Base-by-base conservation (phyloP, 1,140 invertebrate species). In the Formica selysi region DNA sequence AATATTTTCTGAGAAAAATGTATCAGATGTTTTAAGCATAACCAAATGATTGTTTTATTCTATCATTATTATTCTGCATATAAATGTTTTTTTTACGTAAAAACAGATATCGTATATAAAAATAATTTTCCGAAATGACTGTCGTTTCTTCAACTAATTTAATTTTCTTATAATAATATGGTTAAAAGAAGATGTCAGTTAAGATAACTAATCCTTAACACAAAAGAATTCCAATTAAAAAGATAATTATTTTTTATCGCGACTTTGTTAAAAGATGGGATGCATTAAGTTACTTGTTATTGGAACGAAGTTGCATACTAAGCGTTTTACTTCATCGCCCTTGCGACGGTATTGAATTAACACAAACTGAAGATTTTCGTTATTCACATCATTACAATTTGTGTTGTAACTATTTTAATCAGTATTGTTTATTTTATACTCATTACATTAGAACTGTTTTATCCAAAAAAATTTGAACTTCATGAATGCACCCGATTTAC, bases 391-490 rank as follows among this genome's bases (percentile, higher is more conserved):
- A n/a, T 74, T 59, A 11, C 38, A 73, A 48, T 83, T 59, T 59
- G n/a, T 26, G 29, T 67, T 16, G 26, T n/a, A 81, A 44, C 7
- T 81, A 38, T 73, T 74, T 73, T 44, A 48, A 61, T 74, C 38
- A 48, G 38, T 11, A 61, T 81, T 71, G 51, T 83, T 59, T 73
- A 61, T 71, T 83, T 44, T 38, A 79, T 79, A 54, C 2, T 41
- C 5, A n/a, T 10, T 57, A 41, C 16, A 3, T 74, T 6, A 38
- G n/a, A 19, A 36, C n/a, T 59, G 38, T 61, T 32, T 73, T 38
- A 54, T 0, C n/a, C 67, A 16, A 44, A 26, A 22, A 7, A 13
- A 7, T 57, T n/a, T 48, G 36, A 57, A 51, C 11, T 41, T 81
- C 38, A 36, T n/a, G 16, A 44, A 71, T 61, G 36, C 19, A 32